A percentile compares a stretch with the other conserved stretches of the same genome.
These are phyloP conservation scores for Tachypleus tridentatus DNA, from an alignment of 1,140 invertebrate species.

Conservation along the genomic window DNA sequence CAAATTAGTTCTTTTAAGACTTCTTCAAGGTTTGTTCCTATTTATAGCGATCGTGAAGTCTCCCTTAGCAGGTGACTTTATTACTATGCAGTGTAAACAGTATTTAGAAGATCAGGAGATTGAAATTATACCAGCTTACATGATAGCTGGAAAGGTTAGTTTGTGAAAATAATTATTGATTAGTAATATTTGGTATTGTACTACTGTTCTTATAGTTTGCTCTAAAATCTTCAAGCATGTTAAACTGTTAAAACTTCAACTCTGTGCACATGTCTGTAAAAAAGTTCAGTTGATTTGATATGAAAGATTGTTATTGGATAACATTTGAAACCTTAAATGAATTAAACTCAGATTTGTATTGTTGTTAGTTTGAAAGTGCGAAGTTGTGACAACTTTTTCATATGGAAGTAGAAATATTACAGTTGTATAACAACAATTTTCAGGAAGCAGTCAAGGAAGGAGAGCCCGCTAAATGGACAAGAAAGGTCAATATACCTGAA, in stretches of 20 bases:
- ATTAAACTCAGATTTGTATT: not conserved
- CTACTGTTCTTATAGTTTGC: no score
- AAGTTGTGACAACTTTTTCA: not conserved
- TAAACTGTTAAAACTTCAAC: no score
- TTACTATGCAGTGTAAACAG: slow-evolving; percentile 69
- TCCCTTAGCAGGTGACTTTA: slow-evolving; percentile 82
- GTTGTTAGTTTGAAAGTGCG: not conserved
- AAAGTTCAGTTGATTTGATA: not conserved
- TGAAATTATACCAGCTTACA: slow-evolving; percentile 75
- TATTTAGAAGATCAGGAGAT: slow-evolving; percentile 55
- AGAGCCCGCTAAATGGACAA: slow-evolving; percentile 64
- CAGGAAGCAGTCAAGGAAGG: slow-evolving; percentile 72
- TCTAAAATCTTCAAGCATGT: no score
- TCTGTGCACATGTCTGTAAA: not conserved
- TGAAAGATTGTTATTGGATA: not conserved
- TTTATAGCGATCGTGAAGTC: slow-evolving; percentile 69
- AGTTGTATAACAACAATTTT: slow-evolving; percentile 6
- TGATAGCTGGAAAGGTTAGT: slow-evolving; percentile 52
- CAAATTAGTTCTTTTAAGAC: no score
- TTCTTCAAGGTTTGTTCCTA: no score
- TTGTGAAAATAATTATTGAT: not conserved
- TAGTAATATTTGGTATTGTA: slow-evolving; percentile 2
- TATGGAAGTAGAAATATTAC: no score
- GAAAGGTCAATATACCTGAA: slow-evolving; percentile 64
- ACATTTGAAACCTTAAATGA: not conserved